Conservation (phyloP, 2,888 invertebrate species). For the Girardia tigrina region DNA sequence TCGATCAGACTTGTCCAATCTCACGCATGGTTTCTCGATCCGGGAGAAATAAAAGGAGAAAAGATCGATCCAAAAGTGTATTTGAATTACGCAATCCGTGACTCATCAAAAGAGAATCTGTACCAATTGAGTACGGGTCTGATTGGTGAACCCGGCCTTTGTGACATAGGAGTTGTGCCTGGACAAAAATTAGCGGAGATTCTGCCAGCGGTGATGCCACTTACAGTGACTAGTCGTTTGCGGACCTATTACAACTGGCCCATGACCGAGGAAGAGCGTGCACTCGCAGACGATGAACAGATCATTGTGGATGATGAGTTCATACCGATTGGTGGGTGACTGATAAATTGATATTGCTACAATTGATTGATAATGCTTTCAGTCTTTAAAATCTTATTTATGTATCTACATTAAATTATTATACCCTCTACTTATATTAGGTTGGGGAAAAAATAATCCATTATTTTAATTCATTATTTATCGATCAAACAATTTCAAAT, state of each 20-base stretch:
- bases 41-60: not conserved
- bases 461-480: no score
- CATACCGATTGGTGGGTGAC: not conserved
- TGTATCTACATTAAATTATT: no score
- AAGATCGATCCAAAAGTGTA: not conserved
- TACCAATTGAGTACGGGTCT: not conserved
- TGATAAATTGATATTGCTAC: no score
- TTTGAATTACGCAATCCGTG: not conserved
- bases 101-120: not conserved
- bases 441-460: no score
- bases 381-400: no score
- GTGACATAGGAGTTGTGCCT: not conserved
- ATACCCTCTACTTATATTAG: no score
- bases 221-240: not conserved
- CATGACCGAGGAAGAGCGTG: not conserved
- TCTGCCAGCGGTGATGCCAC: not conserved
- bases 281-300: not conserved
- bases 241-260: not conserved
- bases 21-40: not conserved
- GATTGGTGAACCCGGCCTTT: no score
- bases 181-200: not conserved
- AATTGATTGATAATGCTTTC: no score
- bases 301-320: conserved; percentile 4
- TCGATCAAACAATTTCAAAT: no score
- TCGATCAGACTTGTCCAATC: not conserved